Base-by-base conservation (phyloP, 2,113 vertebrate genomes). In the Holacanthus passer region DNA sequence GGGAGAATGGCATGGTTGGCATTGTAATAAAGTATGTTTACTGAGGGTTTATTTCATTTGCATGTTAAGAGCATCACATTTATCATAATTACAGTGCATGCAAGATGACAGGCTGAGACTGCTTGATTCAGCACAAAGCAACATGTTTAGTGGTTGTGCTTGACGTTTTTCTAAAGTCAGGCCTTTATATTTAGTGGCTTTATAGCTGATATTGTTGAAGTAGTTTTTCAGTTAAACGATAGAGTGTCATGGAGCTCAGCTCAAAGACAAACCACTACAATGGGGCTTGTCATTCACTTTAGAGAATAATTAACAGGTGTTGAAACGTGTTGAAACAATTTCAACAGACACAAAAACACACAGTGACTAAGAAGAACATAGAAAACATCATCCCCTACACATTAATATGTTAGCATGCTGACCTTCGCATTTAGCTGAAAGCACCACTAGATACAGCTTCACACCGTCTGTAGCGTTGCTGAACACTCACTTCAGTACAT, bases 171-270 rank as follows among this genome's bases (percentile, higher is more conserved):
- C 11, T 16, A 0, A 17, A 69, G 71, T 24, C 10, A 31, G 4
- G 20, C 20, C 45, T 53, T 60, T 20, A 43, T 67, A 41, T 63
- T 69, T 39, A 29, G 66, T 31, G 66, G 81, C 12, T 71, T 81
- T 20, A n/a, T n/a, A n/a, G 20, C 1, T 39, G n/a, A 50, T 39
- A 17, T 45, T 37, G 24, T 60, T 43, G 31, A n/a, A 22, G 22
- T 31, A 13, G 53, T 20, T 32, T 56, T 59, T 64, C 48, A 32
- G 29, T 37, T 55, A 27, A 76, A 63, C 63, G 37, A 76, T 29
- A 3, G 22, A 31, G 41, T 45, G 70, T 73, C 24, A 67, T 22
- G 19, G 19, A 60, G 70, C 52, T 32, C 6, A 35, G 41, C 62
- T 39, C 14, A 67, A 41, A 60, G 24, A 43, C n/a, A 13, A 55